phyloP scores from a whole-genome alignment of 30 jellyfish, hydroid and myxozoan species.

The Pseudorhiza aurosa region DNA sequence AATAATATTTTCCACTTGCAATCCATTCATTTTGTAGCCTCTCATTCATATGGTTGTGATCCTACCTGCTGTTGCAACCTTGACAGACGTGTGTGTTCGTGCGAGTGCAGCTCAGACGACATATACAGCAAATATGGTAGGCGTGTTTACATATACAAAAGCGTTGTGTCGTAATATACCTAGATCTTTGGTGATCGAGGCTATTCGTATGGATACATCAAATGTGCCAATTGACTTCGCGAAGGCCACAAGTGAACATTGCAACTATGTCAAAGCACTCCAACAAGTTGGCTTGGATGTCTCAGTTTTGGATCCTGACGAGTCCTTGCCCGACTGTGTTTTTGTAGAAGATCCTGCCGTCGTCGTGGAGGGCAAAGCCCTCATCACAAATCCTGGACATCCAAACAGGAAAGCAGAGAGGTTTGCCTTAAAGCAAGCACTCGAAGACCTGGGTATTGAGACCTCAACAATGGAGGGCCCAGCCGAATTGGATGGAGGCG shows the following conservation, averaged over 20 bases:
- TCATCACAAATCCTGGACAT: constrained; percentile 84
- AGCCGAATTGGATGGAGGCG: constrained; percentile 94
- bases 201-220: constrained; percentile 60
- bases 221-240: constrained; percentile 57
- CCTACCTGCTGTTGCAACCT: not conserved
- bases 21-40: too few species aligned
- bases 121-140: not conserved
- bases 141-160: constrained; percentile 29
- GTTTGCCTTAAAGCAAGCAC: constrained; percentile 37
- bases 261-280: constrained; percentile 39
- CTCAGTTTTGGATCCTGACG: constrained; percentile 79
- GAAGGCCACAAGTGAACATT: constrained; percentile 54
- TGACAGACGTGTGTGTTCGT: not conserved
- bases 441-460: constrained; percentile 16
- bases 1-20: too few species aligned
- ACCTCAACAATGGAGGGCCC: constrained; percentile 74
- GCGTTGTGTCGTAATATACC: constrained; percentile 90
- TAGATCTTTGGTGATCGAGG: constrained; percentile 66
- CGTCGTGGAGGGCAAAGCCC: constrained; percentile 68
- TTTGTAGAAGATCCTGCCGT: constrained; percentile 96
- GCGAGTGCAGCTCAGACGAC: not conserved
- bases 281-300: constrained; percentile 64
- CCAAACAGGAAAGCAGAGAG: constrained; percentile 49
- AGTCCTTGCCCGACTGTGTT: constrained; percentile 92
- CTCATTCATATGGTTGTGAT: too few species aligned